Evolutionary conservation across 2,888 invertebrate species (phyloP).

Genomic region (Achlya flavicornis): DNA sequence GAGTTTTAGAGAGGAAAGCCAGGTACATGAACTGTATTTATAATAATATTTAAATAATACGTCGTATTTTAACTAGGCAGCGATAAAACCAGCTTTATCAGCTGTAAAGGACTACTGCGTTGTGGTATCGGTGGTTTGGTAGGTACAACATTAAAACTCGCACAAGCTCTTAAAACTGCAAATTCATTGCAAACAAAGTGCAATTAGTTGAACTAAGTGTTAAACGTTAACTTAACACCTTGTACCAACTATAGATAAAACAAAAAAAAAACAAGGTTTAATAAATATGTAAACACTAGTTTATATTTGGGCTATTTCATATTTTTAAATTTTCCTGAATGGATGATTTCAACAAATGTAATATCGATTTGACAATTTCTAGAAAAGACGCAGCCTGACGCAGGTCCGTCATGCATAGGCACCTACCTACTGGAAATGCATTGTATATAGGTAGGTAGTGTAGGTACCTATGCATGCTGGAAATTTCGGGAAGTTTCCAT

Average conservation of each 20-base stretch:
- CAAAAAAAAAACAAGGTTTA: background rate
- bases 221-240: background rate
- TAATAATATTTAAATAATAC: background rate
- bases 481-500: background rate
- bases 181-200: background rate
- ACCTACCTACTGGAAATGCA: background rate
- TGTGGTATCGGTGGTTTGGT: background rate
- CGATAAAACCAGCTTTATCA: background rate
- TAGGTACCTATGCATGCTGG: too few species aligned
- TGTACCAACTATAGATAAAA: background rate
- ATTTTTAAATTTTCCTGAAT: background rate
- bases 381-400: background rate
- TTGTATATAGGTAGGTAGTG: too few species aligned
- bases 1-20: constrained; percentile 90
- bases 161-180: background rate
- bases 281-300: too few species aligned
- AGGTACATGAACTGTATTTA: constrained; percentile 82
- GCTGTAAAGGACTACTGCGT: background rate
- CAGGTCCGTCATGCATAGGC: background rate
- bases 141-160: background rate
- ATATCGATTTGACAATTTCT: background rate
- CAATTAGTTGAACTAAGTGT: background rate
- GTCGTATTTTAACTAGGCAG: background rate
- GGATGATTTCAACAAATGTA: background rate
- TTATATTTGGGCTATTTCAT: background rate